Evolutionary conservation across 2,113 vertebrate genomes (phyloP), one percentile per base, ranked within the genome.

Genomic region (Recurvirostra avosetta): DNA sequence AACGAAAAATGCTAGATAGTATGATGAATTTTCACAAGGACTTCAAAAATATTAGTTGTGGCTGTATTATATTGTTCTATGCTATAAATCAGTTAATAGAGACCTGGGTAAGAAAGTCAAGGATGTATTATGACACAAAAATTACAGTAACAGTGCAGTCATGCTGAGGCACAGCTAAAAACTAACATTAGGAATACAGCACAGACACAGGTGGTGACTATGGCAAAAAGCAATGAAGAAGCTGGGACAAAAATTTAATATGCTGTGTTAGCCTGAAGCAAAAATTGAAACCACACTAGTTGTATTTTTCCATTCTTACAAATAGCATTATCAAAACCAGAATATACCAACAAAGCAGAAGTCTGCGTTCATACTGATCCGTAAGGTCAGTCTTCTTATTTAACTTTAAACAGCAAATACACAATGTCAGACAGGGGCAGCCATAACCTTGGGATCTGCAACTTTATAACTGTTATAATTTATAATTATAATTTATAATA

Each of bases 361-460:
- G 9, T 32, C n/a, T 86, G 20, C 21, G 27, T 76, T 66, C 47
- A 47, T n/a, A 52, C 13, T 15, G 29, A 79, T 55, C 11, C 25
- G 8, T 58, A 73, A 82, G 0, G 0, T n/a, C 32, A 29, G 36
- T 21, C 6, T 0, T 59, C 41, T 49, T 45, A 12, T 8, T 47
- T 45, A 50, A 32, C 18, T 82, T 14, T 26, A 5, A 83, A 63
- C 18, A 53, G 43, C 19, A 82, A 74, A 78, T 30, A 53, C 7
- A 63, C 30, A 58, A 17, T 26, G 26, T 30, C 30, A 63, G 63
- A 52, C 9, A 53, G 22, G 12, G 15, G 32, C 40, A 84, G 32
- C 27, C 32, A 9, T 78, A 78, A 68, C 7, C 14, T 30, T 45
- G 34, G 30, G 6, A 15, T 43, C 5, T 74, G 20, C 4, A 4